Percentiles rank a stretch among this genome's conserved stretches.
phyloP scores from a whole-genome alignment of 2,113 vertebrate genomes.

The Triplophysa dalaica region DNA sequence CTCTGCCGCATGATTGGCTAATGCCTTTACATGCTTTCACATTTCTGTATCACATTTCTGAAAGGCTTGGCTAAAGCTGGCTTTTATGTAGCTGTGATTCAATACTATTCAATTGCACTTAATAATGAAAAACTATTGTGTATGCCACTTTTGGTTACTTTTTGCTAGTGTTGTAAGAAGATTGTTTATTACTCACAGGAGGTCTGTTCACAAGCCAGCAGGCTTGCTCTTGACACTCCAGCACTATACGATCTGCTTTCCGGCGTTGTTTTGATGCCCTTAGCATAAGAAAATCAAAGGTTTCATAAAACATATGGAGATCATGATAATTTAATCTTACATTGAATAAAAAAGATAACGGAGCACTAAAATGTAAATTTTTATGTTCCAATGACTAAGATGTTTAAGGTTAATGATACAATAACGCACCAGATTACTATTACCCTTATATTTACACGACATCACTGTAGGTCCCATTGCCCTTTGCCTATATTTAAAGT shows the following conservation, averaged over 20 bases:
- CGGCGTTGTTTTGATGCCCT: conserved; percentile 90
- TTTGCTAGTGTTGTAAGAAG: not conserved
- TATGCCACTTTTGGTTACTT: too few relatives aligned
- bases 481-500: too few relatives aligned
- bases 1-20: not conserved
- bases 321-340: too few relatives aligned
- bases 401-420: too few relatives aligned
- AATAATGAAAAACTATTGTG: too few relatives aligned
- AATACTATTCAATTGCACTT: not conserved
- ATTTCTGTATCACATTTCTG: not conserved
- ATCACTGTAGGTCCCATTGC: too few relatives aligned
- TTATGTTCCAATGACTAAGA: too few relatives aligned
- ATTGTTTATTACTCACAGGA: conserved; percentile 71
- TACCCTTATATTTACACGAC: too few relatives aligned
- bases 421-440: too few relatives aligned
- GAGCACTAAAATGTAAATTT: too few relatives aligned
- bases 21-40: not conserved
- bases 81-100: not conserved
- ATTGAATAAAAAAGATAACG: too few relatives aligned
- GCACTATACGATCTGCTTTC: conserved; percentile 90
- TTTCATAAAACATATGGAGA: not conserved
- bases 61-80: not conserved
- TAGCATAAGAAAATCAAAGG: conserved; percentile 46
- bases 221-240: conserved; percentile 90
- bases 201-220: conserved; percentile 95